Base-by-base conservation (phyloP, 2,888 invertebrate genomes). In the Cyrtodaria siliqua region DNA sequence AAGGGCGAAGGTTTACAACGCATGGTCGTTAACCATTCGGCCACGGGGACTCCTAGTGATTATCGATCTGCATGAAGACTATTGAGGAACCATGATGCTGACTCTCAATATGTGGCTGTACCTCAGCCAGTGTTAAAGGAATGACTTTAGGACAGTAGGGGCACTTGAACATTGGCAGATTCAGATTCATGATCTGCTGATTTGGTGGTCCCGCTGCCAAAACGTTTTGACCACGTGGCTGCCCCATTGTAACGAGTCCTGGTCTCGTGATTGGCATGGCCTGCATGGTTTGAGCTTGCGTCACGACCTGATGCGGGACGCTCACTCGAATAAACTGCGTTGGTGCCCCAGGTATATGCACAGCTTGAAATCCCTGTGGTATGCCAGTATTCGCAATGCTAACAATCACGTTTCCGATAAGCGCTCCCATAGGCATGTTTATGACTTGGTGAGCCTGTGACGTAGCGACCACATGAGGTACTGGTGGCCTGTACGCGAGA, bases 41-140 rank as follows among this genome's bases (percentile, higher is more conserved):
- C n/a, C n/a, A n/a, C n/a, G n/a, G n/a, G n/a, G 33, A 8, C 4
- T 33, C 12, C 12, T 33, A 33, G 6, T 33, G 33, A 33, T 33
- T 33, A 33, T 78, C 78, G 40, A 67, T 38, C 0, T 56, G 74
- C 29, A 73, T 74, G 42, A 79, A 81, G 20, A 82, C 57, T 23
- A 84, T 68, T 12, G 74, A 76, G 33, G 78, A 81, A 2, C 88
- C 87, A 18, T 87, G 87, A 53, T 89, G 89, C n/a, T 71, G 61
- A n/a, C 80, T 77, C 47, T 86, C 84, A 52, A 89, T 89, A 63
- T 89, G 89, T 18, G 83, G 83, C 40, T 86, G 79, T 23, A 89
- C 88, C 52, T 89, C 86, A 20, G 64, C 78, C 40, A 81, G 70
- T 12, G 55, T 67, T 14, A 86, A 56, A 18, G 83, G 80, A 4